Percentiles rank a stretch among this genome's conserved stretches.
Conservation (phyloP, 2,888 invertebrate species). For the Horisme vitalbata region DNA sequence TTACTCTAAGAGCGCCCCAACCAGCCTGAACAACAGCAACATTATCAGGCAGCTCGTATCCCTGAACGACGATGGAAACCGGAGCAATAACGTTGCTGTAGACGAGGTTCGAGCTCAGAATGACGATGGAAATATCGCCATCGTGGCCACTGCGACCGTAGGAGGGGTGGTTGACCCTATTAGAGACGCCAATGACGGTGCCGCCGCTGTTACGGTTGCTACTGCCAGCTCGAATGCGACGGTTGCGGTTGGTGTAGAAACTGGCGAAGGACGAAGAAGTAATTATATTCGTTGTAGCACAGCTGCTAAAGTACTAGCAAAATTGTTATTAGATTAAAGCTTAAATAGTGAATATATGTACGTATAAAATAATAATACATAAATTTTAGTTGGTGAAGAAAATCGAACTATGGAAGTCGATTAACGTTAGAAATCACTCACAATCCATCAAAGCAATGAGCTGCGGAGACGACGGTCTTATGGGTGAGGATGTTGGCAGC, state of each 20-base stretch:
- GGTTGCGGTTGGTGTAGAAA: constrained; percentile 26
- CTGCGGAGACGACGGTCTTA: constrained; percentile 43
- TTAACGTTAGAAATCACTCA: constrained; percentile 35
- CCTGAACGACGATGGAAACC: constrained; percentile 28
- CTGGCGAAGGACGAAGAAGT: constrained; percentile 31
- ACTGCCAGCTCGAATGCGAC: constrained; percentile 46
- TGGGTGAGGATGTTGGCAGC: constrained; percentile 48
- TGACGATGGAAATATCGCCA: constrained; percentile 44
- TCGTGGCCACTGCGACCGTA: constrained; percentile 36
- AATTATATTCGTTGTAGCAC: neutral
- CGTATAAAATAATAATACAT: too few relatives aligned
- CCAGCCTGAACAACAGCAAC: constrained; percentile 44
- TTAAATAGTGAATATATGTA: too few relatives aligned
- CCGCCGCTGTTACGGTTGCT: constrained; percentile 42
- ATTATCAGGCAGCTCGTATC: constrained; percentile 29
- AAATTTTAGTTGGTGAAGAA: too few relatives aligned
- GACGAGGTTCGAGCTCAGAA: constrained; percentile 26
- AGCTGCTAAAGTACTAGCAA: too few relatives aligned
- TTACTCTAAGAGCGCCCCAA: constrained; percentile 45
- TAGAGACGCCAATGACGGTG: constrained; percentile 22
- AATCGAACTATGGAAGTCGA: too few relatives aligned
- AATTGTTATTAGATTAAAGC: too few relatives aligned
- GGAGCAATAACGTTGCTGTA: constrained; percentile 29
- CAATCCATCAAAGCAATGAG: constrained; percentile 51
- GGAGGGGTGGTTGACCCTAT: constrained; percentile 40